phyloP scores from a whole-genome alignment of 1,140 invertebrate genomes.

The Tetramorium alpestre region DNA sequence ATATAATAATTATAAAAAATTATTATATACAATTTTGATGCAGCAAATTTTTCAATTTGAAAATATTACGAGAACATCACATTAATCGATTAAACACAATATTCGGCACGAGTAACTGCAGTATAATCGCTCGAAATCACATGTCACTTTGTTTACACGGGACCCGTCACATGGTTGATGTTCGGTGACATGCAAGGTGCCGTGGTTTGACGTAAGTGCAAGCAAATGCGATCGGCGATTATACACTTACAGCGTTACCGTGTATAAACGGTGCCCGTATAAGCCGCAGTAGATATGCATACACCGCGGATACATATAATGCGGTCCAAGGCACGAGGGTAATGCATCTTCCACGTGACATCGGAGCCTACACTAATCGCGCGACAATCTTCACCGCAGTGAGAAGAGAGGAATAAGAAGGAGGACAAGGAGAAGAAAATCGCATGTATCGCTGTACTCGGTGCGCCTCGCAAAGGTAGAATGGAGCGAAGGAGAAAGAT shows the following conservation, averaged over 20 bases:
- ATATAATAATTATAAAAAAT: background rate
- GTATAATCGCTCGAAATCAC: conserved; percentile 13
- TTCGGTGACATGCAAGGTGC: conserved; percentile 79
- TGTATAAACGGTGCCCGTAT: conserved; percentile 81
- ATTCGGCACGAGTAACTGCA: conserved; percentile 26
- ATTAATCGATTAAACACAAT: background rate
- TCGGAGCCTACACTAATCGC: conserved; percentile 84
- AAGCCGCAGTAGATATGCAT: conserved; percentile 70
- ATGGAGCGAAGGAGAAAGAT: conserved; percentile 49
- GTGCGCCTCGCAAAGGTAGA: conserved; percentile 15
- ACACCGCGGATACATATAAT: conserved; percentile 60
- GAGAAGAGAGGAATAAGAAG: conserved; percentile 63
- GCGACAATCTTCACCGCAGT: conserved; percentile 84
- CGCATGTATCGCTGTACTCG: conserved; percentile 37
- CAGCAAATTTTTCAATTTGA: background rate
- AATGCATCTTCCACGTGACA: conserved; percentile 85
- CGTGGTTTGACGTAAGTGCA: conserved; percentile 84
- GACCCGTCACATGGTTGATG: conserved; percentile 60
- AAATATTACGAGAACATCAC: background rate
- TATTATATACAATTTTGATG: background rate
- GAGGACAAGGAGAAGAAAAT: conserved; percentile 54
- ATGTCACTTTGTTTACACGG: conserved; percentile 46
- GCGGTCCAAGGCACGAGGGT: conserved; percentile 78
- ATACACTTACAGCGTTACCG: conserved; percentile 85
- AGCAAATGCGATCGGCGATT: conserved; percentile 85